These are phyloP conservation scores for Petrocephalus microphthalmus DNA, from an alignment of 2,113 vertebrate genomes.

Conservation along the genomic window DNA sequence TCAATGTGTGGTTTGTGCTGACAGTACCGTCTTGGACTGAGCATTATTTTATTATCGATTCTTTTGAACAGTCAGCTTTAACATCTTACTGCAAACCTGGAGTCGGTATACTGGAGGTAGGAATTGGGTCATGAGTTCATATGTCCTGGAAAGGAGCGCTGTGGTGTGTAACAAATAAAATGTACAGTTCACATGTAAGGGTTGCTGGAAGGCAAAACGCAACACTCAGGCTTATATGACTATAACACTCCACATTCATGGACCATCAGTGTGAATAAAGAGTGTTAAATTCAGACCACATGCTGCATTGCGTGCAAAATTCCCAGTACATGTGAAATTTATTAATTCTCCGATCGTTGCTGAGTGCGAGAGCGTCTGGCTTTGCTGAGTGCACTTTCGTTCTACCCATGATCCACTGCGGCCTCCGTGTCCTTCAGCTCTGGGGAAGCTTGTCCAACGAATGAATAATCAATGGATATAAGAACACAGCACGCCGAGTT, in stretches of 20 bases:
- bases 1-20: not conserved
- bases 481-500: not conserved
- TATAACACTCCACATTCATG: not conserved
- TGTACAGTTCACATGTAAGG: not conserved
- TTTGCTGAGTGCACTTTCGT: not conserved
- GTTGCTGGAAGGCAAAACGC: not conserved
- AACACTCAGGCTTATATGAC: not conserved
- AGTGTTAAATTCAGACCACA: not conserved
- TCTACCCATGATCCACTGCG: conserved; percentile 3
- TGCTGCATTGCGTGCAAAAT: not conserved
- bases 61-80: not conserved
- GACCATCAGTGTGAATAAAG: not conserved
- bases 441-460: not conserved
- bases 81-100: not conserved
- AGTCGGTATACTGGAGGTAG: not conserved
- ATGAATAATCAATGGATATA: not conserved
- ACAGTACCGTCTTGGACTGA: not conserved
- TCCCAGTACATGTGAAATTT: not conserved
- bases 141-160: not conserved
- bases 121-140: not conserved
- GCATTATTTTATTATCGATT: not conserved
- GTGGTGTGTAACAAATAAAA: not conserved
- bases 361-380: not conserved
- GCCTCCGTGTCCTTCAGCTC: not conserved
- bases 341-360: not conserved